Base-by-base conservation (phyloP, 2,888 invertebrate genomes). In the Leptopilina syphax region DNA sequence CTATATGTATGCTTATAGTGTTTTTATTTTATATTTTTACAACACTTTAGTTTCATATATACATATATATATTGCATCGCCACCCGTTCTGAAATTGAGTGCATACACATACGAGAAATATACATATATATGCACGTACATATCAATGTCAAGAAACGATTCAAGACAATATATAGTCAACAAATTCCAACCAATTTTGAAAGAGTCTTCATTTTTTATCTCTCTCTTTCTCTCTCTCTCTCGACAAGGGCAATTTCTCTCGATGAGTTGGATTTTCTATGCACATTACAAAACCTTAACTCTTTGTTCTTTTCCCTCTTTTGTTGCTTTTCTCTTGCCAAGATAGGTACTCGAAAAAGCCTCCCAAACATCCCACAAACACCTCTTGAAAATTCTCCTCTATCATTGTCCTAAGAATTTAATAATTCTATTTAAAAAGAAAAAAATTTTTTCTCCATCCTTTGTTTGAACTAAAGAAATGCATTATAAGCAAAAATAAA, bases 141-240 rank as follows among this genome's bases (percentile, higher is more conserved):
- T 88, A 89, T 89, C 89, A 83, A 86, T 89, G 87, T 89, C 89
- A 86, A 85, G 44, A 83, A 84, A 76, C 79, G 3, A 83, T 80
- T 73, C 44, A 77, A n/a, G 44, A 88, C 88, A 87, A 89, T 34
- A 27, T 27, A 34, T 86, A 77, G 83, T 78, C 83, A 84, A 85
- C 83, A 87, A 89, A 88, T 88, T 86, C 85, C 87, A 82, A 88
- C 87, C 85, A 87, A 89, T 89, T 83, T 86, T 84, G 84, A 84
- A 82, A 79, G 82, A 80, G 68, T 57, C 13, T 80, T 83, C 86
- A 82, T 83, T 34, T 34, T 3, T 34, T 34, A 3, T 34, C 34
- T 34, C 3, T 34, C 4, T 34, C 34, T 34, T 4, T 34, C 7
- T 44, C 44, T 8, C 44, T 44, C 44, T 50, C 12, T 50, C 84